These are phyloP conservation scores for Trachymyrmex septentrionalis DNA, from an alignment of 1,140 invertebrate genomes.

Conservation along the genomic window DNA sequence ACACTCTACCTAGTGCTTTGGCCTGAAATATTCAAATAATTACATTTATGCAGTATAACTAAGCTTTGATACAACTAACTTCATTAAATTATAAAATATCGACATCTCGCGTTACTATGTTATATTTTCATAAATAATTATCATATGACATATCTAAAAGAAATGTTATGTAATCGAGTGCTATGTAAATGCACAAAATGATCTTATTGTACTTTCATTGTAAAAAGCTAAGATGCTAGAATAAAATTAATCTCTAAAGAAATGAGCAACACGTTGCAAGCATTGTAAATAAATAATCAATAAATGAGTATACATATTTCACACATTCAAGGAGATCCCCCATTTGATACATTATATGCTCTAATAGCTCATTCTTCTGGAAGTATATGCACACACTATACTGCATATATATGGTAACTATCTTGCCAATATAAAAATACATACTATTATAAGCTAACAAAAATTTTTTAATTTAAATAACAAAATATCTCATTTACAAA, in stretches of 20 bases:
- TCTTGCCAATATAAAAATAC: conserved; percentile 28
- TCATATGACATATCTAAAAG: not conserved
- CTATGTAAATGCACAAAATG: not conserved
- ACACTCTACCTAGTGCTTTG: conserved; percentile 96
- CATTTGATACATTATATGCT: conserved; percentile 80
- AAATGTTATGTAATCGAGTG: not conserved
- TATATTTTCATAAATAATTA: conserved; percentile 21
- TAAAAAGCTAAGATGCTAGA: conserved; percentile 22
- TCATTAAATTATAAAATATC: conserved; percentile 2
- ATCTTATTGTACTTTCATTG: conserved; percentile 11
- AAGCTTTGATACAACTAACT: not conserved
- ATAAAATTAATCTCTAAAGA: conserved; percentile 43
- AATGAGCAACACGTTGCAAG: conserved; percentile 56
- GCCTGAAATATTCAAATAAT: conserved; percentile 91
- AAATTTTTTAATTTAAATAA: conserved; percentile 40
- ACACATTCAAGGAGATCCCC: conserved; percentile 49
- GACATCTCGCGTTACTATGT: not conserved
- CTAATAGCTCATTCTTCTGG: conserved; percentile 82
- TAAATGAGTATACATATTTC: conserved; percentile 75
- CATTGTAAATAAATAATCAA: conserved; percentile 77
- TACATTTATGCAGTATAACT: not conserved
- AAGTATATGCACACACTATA: conserved; percentile 66
- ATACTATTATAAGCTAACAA: conserved; percentile 23
- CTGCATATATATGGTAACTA: conserved; percentile 28
- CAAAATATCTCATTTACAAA: not conserved